These are phyloP conservation scores for Champsocephalus gunnari DNA, from an alignment of 2,797 vertebrate genomes.

Conservation along the genomic window DNA sequence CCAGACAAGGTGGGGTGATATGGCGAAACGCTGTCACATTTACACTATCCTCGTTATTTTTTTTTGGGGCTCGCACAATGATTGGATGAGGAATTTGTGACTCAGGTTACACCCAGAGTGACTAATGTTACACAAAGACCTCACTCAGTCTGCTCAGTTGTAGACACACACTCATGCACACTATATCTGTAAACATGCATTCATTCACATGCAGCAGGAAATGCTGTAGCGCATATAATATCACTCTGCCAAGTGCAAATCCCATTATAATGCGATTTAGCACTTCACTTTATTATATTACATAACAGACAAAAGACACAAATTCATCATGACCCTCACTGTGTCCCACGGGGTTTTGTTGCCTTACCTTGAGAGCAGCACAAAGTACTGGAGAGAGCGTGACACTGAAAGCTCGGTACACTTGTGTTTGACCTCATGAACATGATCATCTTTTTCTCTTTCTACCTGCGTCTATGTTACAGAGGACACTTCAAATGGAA, in stretches of 20 bases:
- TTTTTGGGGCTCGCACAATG: slow-evolving; percentile 43
- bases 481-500: slow-evolving; percentile 4
- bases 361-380: slow-evolving; percentile 92
- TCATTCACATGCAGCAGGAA: not conserved
- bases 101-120: slow-evolving; percentile 64
- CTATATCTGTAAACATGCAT: not conserved
- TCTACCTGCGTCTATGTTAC: not conserved
- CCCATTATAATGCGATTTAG: not conserved
- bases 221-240: not conserved
- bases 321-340: not conserved
- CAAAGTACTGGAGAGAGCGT: slow-evolving; percentile 94
- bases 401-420: slow-evolving; percentile 93
- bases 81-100: slow-evolving; percentile 63
- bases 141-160: slow-evolving; percentile 19
- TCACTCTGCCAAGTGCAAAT: slow-evolving; percentile 13
- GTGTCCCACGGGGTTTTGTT: slow-evolving; percentile 20
- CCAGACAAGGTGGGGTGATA: slow-evolving; percentile 68
- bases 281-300: not conserved
- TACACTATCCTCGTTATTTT: slow-evolving; percentile 23
- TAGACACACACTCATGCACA: not conserved
- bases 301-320: slow-evolving; percentile 10
- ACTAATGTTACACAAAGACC: slow-evolving; percentile 46
- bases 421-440: slow-evolving; percentile 96
- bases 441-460: slow-evolving; percentile 76
- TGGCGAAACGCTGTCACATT: slow-evolving; percentile 52